Percentiles rank a stretch among this genome's conserved stretches.
phyloP scores from a whole-genome alignment of 2,888 invertebrate genomes.

The Habrosyne pyritoides region DNA sequence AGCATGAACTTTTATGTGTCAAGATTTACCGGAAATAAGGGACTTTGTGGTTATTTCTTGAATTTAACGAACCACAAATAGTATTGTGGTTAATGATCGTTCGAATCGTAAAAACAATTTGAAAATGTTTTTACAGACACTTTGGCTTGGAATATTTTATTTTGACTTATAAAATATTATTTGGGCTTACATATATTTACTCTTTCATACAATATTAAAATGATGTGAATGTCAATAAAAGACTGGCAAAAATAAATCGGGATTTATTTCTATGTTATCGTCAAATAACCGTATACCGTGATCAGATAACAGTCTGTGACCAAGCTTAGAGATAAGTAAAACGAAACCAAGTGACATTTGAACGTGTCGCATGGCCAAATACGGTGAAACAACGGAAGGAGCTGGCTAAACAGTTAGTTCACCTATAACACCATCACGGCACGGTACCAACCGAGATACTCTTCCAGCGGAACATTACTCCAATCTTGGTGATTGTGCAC shows the following conservation, averaged over 20 bases:
- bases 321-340: not conserved
- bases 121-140: no score
- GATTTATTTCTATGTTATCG: no score
- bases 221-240: no score
- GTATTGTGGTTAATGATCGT: slow-evolving; percentile 40
- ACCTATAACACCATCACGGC: slow-evolving; percentile 50
- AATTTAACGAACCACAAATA: slow-evolving; percentile 59
- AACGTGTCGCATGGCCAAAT: slow-evolving; percentile 29
- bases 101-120: no score
- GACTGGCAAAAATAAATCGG: no score
- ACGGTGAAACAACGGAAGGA: slow-evolving; percentile 54
- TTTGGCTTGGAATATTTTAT: no score
- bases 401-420: slow-evolving; percentile 62
- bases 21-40: slow-evolving; percentile 48
- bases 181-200: no score
- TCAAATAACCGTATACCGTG: no score
- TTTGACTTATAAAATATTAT: no score
- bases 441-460: slow-evolving; percentile 57
- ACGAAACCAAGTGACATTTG: slow-evolving; percentile 26
- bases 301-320: no score
- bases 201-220: no score
- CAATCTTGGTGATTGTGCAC: slow-evolving; percentile 45
- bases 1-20: slow-evolving; percentile 44
- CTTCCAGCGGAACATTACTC: slow-evolving; percentile 62
- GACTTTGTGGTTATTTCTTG: slow-evolving; percentile 46